phyloP scores from a whole-genome alignment of 2,113 vertebrate species.

The Odocoileus hemionus region DNA sequence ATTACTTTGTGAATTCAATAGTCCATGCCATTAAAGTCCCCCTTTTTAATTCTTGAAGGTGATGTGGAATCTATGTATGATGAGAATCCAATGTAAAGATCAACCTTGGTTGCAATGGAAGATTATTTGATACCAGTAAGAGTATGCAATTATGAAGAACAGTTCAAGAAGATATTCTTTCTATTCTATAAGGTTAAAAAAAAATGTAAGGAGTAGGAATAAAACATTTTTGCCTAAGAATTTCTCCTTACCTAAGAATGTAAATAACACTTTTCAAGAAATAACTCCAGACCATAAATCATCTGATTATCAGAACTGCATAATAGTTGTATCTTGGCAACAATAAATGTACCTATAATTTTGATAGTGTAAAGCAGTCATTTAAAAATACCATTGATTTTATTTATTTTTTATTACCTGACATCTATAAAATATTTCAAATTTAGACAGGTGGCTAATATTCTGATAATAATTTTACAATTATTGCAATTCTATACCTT shows the following conservation, averaged over 20 bases:
- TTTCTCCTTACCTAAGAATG: conserved; percentile 11
- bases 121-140: conserved; percentile 8
- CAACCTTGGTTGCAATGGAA: conserved; percentile 41
- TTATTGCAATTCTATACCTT: background rate
- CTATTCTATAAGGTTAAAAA: conserved; percentile 12
- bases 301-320: background rate
- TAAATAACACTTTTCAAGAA: conserved; percentile 9
- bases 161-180: conserved; percentile 34
- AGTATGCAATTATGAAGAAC: conserved; percentile 18
- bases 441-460: background rate
- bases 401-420: background rate
- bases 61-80: background rate
- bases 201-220: background rate
- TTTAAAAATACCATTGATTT: background rate
- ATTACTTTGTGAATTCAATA: conserved; percentile 38
- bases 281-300: background rate
- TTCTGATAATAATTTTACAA: background rate
- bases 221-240: conserved; percentile 27
- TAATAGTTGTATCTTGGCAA: background rate
- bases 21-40: background rate
- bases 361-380: background rate
- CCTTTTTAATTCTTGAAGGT: conserved; percentile 42
- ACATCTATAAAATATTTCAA: background rate
- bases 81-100: conserved; percentile 48
- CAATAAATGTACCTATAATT: background rate